Evolutionary conservation across 2,113 vertebrate genomes (phyloP).

Genomic region (Sceloporus tristichus): DNA sequence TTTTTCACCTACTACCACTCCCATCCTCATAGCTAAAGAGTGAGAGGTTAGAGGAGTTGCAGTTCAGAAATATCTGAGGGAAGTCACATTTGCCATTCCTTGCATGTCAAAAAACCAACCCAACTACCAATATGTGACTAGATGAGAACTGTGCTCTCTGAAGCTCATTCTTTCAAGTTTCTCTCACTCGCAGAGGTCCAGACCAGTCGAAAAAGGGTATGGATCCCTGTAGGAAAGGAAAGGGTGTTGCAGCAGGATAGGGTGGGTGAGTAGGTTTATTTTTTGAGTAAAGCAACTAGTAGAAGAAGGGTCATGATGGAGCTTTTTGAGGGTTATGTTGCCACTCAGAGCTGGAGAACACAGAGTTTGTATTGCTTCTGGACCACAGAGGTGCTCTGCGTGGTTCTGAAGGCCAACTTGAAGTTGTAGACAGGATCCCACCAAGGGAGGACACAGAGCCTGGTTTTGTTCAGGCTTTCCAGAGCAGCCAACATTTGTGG

Average conservation of each 20-base stretch:
- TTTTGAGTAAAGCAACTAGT: not conserved
- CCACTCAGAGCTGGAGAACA: not conserved
- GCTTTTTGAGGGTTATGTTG: not conserved
- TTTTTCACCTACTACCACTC: no score
- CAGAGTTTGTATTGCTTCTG: not conserved
- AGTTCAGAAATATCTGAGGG: no score
- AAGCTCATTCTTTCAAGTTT: no score
- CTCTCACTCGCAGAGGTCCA: no score
- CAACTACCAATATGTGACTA: not conserved
- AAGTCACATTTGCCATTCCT: no score
- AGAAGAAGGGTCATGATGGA: not conserved
- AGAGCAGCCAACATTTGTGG: not conserved
- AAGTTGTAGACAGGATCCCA: not conserved
- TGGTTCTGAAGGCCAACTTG: not conserved
- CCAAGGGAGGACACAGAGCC: no score
- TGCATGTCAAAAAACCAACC: no score
- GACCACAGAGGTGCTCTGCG: not conserved
- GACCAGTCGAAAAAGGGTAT: not conserved
- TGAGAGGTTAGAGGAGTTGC: no score
- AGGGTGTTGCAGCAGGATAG: not conserved
- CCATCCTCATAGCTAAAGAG: no score
- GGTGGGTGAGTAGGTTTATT: no score
- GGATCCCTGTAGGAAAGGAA: not conserved
- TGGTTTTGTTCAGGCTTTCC: not conserved
- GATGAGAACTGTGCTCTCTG: not conserved